Percentiles rank a stretch among this genome's conserved stretches.
phyloP scores from a whole-genome alignment of 1,140 invertebrate species.

The Andricus grossulariae region DNA sequence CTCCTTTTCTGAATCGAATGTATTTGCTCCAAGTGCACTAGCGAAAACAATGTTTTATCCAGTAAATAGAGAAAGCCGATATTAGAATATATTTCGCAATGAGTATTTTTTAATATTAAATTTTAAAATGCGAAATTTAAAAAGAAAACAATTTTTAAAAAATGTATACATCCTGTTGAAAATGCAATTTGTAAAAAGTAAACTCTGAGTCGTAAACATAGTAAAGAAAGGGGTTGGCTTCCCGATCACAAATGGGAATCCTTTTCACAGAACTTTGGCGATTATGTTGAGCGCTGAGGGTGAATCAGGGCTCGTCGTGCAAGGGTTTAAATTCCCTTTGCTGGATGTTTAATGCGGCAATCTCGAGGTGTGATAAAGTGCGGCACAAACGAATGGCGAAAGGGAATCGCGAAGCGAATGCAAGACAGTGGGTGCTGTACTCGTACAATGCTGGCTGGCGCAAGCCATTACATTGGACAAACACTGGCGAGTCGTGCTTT shows the following conservation, averaged over 20 bases:
- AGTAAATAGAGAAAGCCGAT: too few species aligned
- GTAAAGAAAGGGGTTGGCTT: background rate
- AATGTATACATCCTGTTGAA: background rate
- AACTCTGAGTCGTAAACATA: background rate
- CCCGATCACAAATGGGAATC: background rate
- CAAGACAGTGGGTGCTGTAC: constrained; percentile 32
- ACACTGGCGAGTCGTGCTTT: constrained; percentile 50
- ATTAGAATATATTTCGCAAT: too few species aligned
- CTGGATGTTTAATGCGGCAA: constrained; percentile 76
- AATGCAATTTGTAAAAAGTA: background rate
- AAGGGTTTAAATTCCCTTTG: constrained; percentile 72
- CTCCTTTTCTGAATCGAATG: too few species aligned
- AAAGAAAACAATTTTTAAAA: background rate
- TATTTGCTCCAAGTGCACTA: too few species aligned
- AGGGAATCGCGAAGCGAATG: constrained; percentile 70
- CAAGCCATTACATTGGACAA: constrained; percentile 72
- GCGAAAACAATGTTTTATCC: too few species aligned
- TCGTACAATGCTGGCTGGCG: constrained; percentile 59
- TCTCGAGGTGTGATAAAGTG: constrained; percentile 76
- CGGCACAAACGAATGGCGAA: constrained; percentile 70
- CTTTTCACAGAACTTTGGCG: constrained; percentile 10
- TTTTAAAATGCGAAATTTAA: background rate
- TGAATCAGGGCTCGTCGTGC: constrained; percentile 37
- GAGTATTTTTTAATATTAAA: too few species aligned
- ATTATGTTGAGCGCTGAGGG: constrained; percentile 13